A percentile compares a stretch with the other conserved stretches of the same genome.
phyloP scores from a whole-genome alignment of 2,113 vertebrate genomes.

The Lophotis ruficrista region DNA sequence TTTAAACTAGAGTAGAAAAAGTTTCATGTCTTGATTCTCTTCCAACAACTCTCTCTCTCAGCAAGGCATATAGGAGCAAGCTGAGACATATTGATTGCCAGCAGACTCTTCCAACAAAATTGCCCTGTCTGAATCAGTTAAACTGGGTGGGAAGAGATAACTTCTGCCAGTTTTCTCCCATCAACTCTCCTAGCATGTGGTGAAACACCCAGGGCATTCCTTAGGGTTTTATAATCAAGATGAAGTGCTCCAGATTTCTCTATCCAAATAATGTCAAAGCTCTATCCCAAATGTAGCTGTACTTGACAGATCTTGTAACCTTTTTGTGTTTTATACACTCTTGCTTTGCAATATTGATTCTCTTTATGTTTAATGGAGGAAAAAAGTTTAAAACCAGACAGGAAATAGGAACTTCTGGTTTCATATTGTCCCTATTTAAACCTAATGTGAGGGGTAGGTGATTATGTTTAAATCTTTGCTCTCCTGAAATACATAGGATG shows the following conservation, averaged over 20 bases:
- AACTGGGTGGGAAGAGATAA: slow-evolving; percentile 69
- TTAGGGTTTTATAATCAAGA: slow-evolving; percentile 58
- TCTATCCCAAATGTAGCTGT: slow-evolving; percentile 5
- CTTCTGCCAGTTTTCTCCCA: slow-evolving; percentile 68
- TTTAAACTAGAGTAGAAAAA: slow-evolving; percentile 74
- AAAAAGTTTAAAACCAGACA: neutral
- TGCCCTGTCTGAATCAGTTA: slow-evolving; percentile 75
- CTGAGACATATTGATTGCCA: slow-evolving; percentile 77
- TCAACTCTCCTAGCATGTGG: slow-evolving; percentile 31
- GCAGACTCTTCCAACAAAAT: slow-evolving; percentile 71
- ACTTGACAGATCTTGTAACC: neutral
- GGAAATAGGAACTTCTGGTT: neutral
- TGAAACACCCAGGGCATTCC: slow-evolving; percentile 55
- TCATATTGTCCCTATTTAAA: slow-evolving; percentile 13
- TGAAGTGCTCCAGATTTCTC: slow-evolving; percentile 62
- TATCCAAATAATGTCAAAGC: slow-evolving; percentile 29
- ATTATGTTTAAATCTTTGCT: slow-evolving; percentile 8
- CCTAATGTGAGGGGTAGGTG: neutral
- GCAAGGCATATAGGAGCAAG: slow-evolving; percentile 73
- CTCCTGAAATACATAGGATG: neutral
- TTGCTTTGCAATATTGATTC: slow-evolving; percentile 50
- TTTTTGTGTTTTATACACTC: slow-evolving; percentile 34
- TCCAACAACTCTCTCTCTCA: slow-evolving; percentile 65
- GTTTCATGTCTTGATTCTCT: slow-evolving; percentile 75
- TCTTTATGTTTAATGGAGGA: neutral